These are phyloP conservation scores for Centrocercus urophasianus DNA, from an alignment of 2,113 vertebrate genomes.

Conservation along the genomic window DNA sequence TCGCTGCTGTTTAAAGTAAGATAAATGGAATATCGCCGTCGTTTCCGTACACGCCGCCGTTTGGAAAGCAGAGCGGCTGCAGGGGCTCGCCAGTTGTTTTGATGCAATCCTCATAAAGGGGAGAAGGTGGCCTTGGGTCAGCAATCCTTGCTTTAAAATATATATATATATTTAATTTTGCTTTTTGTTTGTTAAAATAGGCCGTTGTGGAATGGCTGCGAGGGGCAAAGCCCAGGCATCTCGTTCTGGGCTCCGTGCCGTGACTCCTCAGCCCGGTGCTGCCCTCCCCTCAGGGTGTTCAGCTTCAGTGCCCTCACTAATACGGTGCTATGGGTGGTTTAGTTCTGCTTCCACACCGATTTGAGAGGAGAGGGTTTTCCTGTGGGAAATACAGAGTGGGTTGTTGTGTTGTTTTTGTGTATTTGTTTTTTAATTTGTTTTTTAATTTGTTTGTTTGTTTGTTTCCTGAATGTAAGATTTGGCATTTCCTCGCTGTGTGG, in stretches of 20 bases:
- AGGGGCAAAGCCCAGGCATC: background rate
- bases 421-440: too few relatives aligned
- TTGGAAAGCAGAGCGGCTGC: background rate
- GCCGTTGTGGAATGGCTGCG: background rate
- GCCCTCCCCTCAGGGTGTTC: background rate
- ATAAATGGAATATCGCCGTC: background rate
- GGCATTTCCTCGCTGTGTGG: fast-evolving
- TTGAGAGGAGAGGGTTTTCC: background rate
- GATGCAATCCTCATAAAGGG: background rate
- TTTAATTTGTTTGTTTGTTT: background rate
- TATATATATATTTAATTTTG: too few relatives aligned
- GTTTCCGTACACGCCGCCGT: background rate
- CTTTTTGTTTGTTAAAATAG: background rate
- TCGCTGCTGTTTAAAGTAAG: background rate
- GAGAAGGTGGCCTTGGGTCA: background rate
- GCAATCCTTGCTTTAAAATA: background rate
- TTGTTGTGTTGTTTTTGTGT: background rate
- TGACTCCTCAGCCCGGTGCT: background rate
- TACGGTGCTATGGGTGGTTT: background rate
- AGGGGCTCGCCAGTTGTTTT: background rate
- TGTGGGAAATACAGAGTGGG: fast-evolving
- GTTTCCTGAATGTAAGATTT: background rate
- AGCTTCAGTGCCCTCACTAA: background rate
- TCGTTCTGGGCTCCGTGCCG: fast-evolving
- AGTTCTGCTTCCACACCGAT: background rate